Percentiles rank a stretch among this genome's conserved stretches.
phyloP scores from a whole-genome alignment of 2,888 invertebrate species.

The Calliopum simillimum region DNA sequence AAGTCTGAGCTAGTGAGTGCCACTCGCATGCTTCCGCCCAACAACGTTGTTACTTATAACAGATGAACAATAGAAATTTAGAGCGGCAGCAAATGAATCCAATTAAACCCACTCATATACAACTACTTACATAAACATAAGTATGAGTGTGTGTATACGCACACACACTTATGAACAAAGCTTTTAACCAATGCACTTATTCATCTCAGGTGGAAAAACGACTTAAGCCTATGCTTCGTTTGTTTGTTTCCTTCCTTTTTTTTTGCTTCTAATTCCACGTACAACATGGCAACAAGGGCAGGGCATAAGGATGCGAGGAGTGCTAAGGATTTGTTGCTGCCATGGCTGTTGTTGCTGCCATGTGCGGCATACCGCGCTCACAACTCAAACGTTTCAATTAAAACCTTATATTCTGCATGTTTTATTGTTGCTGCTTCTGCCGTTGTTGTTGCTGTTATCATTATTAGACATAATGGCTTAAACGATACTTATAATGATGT shows the following conservation, averaged over 20 bases:
- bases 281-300: neutral
- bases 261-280: neutral
- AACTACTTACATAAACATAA: slow-evolving; percentile 17
- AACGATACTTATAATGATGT: slow-evolving; percentile 40
- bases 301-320: slow-evolving; percentile 10
- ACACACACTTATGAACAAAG: neutral
- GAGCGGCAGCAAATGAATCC: slow-evolving; percentile 36
- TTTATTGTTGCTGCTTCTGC: slow-evolving; percentile 7
- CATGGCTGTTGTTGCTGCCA: slow-evolving; percentile 9
- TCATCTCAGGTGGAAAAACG: slow-evolving; percentile 26
- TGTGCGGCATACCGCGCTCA: slow-evolving; percentile 14
- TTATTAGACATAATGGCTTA: slow-evolving; percentile 36
- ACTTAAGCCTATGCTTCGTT: slow-evolving; percentile 14
- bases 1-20: neutral
- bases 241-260: neutral
- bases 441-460: slow-evolving; percentile 9
- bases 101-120: slow-evolving; percentile 38
- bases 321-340: neutral
- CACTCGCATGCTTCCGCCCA: neutral
- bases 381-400: slow-evolving; percentile 30
- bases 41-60: neutral
- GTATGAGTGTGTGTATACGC: neutral
- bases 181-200: slow-evolving; percentile 1
- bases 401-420: slow-evolving; percentile 7
- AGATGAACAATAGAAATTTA: slow-evolving; percentile 24